A percentile compares a stretch with the other conserved stretches of the same genome.
Conservation (phyloP, 2,888 invertebrate species). For the Sycophila texana region DNA sequence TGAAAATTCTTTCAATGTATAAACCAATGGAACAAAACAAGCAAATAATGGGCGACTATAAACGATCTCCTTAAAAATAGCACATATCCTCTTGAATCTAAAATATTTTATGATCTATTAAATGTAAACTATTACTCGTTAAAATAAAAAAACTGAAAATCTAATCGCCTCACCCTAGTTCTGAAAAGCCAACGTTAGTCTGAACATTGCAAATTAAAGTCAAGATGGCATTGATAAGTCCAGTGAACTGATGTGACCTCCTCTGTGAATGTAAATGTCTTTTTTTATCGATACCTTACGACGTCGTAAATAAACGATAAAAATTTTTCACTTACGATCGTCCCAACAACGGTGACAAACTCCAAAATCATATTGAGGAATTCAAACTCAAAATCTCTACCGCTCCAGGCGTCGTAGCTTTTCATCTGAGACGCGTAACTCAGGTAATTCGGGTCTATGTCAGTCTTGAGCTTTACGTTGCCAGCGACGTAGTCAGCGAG, state of each 20-base stretch:
- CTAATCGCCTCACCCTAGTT: conserved; percentile 63
- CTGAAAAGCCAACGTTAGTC: conserved; percentile 64
- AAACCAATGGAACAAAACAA: conserved; percentile 66
- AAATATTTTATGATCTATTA: conserved; percentile 1
- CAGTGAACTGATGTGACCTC: conserved; percentile 73
- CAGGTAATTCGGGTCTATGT: conserved; percentile 63
- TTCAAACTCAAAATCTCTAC: conserved; percentile 65
- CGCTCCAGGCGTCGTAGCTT: conserved; percentile 67
- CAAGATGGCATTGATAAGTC: conserved; percentile 68
- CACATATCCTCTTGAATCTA: conserved; percentile 65
- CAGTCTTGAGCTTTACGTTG: conserved; percentile 60
- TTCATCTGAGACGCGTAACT: conserved; percentile 67
- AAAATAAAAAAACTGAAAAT: background rate
- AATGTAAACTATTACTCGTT: background rate
- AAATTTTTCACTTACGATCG: conserved; percentile 64
- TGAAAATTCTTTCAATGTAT: conserved; percentile 66
- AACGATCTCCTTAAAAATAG: conserved; percentile 70
- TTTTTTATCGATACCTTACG: background rate
- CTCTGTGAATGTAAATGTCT: conserved; percentile 64
- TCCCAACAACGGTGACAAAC: conserved; percentile 66
- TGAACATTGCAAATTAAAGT: conserved; percentile 67
- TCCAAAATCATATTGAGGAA: conserved; percentile 69
- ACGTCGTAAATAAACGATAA: background rate
- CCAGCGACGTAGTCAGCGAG: conserved; percentile 70
- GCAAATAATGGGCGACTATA: conserved; percentile 69